These are phyloP conservation scores for Mesochorus sp. DNA, from an alignment of 2,888 invertebrate species.

Conservation along the genomic window DNA sequence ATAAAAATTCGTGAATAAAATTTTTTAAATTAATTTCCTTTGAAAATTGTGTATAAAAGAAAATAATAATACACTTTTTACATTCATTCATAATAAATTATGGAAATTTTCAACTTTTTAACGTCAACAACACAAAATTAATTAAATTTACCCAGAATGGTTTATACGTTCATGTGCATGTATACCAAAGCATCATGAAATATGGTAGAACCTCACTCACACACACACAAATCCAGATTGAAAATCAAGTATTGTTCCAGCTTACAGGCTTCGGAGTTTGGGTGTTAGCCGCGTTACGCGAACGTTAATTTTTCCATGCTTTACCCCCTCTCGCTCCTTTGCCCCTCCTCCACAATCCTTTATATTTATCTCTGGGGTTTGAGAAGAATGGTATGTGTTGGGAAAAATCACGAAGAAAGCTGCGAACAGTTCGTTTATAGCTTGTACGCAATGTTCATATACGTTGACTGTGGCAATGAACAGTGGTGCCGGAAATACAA, in stretches of 20 bases:
- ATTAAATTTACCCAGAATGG: no score
- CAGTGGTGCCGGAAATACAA: conserved; percentile 32
- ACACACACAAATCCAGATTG: conserved; percentile 5
- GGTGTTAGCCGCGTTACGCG: conserved; percentile 50
- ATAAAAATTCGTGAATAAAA: no score
- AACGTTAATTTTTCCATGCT: conserved; percentile 57
- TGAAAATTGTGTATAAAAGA: no score
- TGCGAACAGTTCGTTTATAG: conserved; percentile 44
- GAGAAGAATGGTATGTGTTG: conserved; percentile 10
- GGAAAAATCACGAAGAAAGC: conserved; percentile 53
- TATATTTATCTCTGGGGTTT: conserved; percentile 37
- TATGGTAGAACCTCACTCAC: no score
- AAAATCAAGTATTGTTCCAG: conserved; percentile 39
- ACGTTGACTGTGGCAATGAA: conserved; percentile 17
- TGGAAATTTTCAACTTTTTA: no score
- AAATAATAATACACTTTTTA: no score
- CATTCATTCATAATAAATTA: no score
- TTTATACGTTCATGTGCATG: not conserved
- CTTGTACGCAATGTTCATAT: conserved; percentile 46
- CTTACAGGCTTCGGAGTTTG: conserved; percentile 44
- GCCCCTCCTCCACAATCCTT: not conserved
- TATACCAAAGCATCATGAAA: conserved; percentile 14
- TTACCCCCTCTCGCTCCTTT: conserved; percentile 6
- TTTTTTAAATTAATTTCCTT: no score
- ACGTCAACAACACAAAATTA: no score